These are phyloP conservation scores for Cuculus canorus DNA, from an alignment of 2,797 vertebrate genomes.

Conservation along the genomic window DNA sequence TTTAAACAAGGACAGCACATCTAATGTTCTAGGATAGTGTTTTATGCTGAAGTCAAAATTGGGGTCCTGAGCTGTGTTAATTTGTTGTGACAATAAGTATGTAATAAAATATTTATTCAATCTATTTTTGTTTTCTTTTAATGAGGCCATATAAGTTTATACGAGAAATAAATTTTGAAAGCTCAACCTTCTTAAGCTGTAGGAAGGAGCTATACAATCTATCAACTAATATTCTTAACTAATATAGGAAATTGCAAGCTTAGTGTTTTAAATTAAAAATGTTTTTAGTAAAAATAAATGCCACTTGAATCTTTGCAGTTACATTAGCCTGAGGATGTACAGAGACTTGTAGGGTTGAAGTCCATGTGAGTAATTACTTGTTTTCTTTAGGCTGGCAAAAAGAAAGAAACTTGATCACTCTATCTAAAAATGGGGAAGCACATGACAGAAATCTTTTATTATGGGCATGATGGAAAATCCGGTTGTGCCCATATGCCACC, in stretches of 20 bases:
- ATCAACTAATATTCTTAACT: not conserved
- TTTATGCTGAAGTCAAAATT: not conserved
- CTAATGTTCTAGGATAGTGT: not conserved
- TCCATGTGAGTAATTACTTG: not conserved
- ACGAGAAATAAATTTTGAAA: not conserved
- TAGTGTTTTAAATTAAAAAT: not conserved
- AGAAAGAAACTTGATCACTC: not conserved
- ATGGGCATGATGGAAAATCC: not conserved
- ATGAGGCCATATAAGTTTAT: not conserved
- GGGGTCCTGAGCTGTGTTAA: not conserved
- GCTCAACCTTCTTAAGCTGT: not conserved
- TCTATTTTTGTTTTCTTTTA: not conserved
- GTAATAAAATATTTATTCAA: not conserved
- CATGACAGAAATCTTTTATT: not conserved
- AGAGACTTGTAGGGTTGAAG: not conserved
- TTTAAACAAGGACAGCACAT: not conserved
- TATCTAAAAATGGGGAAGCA: not conserved
- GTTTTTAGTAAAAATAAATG: not conserved
- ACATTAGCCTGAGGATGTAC: not conserved
- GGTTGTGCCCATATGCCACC: not conserved
- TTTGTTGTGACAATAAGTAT: not conserved
- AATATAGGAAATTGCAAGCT: not conserved
- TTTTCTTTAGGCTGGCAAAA: not conserved
- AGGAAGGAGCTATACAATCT: not conserved
- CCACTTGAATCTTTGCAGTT: not conserved